Evolutionary conservation across 2,113 vertebrate species (phyloP).

Genomic region (Gambusia holbrooki): DNA sequence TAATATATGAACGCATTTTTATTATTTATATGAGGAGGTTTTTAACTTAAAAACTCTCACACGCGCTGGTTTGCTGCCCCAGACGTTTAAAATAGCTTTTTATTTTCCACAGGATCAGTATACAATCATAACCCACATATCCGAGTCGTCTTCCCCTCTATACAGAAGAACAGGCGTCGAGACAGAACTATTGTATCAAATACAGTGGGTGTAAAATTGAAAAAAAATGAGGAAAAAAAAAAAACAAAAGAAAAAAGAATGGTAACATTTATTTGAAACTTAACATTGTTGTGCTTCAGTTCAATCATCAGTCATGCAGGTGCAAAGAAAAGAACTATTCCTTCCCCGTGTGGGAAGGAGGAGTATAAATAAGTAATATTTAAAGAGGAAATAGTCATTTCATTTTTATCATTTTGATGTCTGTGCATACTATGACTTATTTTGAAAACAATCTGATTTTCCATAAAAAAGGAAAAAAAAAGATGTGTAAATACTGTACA

Average conservation of each 20-base stretch:
- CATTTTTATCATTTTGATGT: constrained; percentile 85
- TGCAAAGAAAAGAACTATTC: constrained; percentile 78
- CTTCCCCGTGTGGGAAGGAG: constrained; percentile 71
- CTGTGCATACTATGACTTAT: constrained; percentile 85
- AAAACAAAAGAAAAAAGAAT: constrained; percentile 33
- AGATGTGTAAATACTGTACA: constrained; percentile 85
- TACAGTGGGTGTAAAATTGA: constrained; percentile 73
- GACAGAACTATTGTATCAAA: constrained; percentile 66
- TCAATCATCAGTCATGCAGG: constrained; percentile 80
- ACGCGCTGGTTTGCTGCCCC: constrained; percentile 76
- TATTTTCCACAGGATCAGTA: constrained; percentile 73
- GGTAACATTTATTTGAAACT: constrained; percentile 77
- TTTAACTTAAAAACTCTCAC: constrained; percentile 82
- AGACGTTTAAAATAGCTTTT: constrained; percentile 75
- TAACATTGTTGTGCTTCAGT: constrained; percentile 81
- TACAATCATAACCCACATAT: constrained; percentile 77
- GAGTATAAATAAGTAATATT: constrained; percentile 85
- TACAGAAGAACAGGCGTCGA: constrained; percentile 63
- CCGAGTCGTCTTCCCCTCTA: constrained; percentile 77
- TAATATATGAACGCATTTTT: constrained; percentile 85
- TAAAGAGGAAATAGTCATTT: constrained; percentile 83
- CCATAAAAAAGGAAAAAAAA: constrained; percentile 77
- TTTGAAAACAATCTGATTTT: constrained; percentile 86
- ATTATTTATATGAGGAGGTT: constrained; percentile 87
- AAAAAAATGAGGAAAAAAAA: constrained; percentile 17